Evolutionary conservation across 2,797 vertebrate species (phyloP).

Genomic region (Morus bassanus): DNA sequence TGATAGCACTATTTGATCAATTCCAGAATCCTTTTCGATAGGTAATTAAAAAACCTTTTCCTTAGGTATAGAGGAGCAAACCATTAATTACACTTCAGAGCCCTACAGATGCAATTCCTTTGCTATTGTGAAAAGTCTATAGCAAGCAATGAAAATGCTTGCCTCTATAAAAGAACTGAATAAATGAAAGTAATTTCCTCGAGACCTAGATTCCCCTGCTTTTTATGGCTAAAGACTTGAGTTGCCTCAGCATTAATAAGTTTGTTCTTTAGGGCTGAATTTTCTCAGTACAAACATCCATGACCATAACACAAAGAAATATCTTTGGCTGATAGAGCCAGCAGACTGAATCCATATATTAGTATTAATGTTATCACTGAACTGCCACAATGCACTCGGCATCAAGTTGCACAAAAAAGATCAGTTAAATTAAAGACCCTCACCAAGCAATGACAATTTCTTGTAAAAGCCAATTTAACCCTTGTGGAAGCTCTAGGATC

Average conservation of each 20-base stretch:
- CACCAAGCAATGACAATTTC: not conserved
- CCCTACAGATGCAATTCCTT: slow-evolving; percentile 54
- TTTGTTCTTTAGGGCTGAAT: slow-evolving; percentile 41
- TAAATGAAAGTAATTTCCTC: slow-evolving; percentile 57
- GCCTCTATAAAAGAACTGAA: slow-evolving; percentile 29
- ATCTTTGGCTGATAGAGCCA: slow-evolving; percentile 3
- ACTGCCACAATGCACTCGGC: not conserved
- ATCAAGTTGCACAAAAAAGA: slow-evolving; percentile 31
- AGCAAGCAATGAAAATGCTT: slow-evolving; percentile 14
- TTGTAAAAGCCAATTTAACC: slow-evolving; percentile 55
- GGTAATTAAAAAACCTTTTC: slow-evolving; percentile 66
- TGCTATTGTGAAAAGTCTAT: slow-evolving; percentile 40
- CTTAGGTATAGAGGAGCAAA: slow-evolving; percentile 37
- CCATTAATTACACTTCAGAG: slow-evolving; percentile 58
- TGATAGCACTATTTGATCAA: slow-evolving; percentile 42
- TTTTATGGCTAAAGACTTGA: slow-evolving; percentile 39
- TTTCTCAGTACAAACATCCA: slow-evolving; percentile 44
- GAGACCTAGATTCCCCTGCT: not conserved
- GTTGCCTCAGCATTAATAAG: slow-evolving; percentile 37
- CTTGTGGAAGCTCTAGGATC: slow-evolving; percentile 2
- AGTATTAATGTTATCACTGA: slow-evolving; percentile 16
- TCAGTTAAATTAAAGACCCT: slow-evolving; percentile 57
- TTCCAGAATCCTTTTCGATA: slow-evolving; percentile 55
- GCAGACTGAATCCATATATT: slow-evolving; percentile 40
- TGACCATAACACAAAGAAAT: slow-evolving; percentile 34